Conservation (phyloP, 2,113 vertebrate species). For the Vireo altiloquus region DNA sequence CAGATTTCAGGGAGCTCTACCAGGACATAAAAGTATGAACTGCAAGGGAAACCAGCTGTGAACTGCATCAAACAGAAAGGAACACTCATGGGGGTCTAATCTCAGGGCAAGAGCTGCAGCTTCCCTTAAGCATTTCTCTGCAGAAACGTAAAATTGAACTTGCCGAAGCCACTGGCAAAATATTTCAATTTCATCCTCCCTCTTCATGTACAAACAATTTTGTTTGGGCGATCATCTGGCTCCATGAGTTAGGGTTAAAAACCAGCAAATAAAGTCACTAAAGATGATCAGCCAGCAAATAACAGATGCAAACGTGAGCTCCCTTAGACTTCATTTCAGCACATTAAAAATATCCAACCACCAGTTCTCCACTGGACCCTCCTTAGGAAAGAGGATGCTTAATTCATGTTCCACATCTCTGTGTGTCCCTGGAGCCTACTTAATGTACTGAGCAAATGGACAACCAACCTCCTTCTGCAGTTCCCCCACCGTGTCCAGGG, state of each 20-base stretch:
- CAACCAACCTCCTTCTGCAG: background rate
- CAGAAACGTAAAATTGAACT: background rate
- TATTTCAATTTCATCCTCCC: background rate
- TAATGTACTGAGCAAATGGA: rapidly evolving
- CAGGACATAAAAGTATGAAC: rapidly evolving
- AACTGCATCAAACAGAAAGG: background rate
- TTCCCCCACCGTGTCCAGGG: background rate
- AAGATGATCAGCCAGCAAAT: background rate
- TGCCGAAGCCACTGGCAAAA: background rate
- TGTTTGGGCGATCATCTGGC: background rate
- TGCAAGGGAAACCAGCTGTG: background rate
- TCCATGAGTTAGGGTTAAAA: background rate
- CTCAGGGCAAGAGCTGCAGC: background rate
- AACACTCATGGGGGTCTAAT: background rate
- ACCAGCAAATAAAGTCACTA: background rate
- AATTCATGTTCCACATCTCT: background rate
- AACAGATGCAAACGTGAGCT: background rate
- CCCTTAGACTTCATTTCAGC: background rate
- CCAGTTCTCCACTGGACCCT: background rate
- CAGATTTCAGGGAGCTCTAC: background rate
- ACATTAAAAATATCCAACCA: background rate
- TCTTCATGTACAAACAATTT: background rate
- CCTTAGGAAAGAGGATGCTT: background rate
- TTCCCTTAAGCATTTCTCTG: background rate
- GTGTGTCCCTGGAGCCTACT: background rate